Evolutionary conservation across 2,113 vertebrate species (phyloP), one percentile per base, ranked within the genome.

Genomic region (Peromyscus leucopus): DNA sequence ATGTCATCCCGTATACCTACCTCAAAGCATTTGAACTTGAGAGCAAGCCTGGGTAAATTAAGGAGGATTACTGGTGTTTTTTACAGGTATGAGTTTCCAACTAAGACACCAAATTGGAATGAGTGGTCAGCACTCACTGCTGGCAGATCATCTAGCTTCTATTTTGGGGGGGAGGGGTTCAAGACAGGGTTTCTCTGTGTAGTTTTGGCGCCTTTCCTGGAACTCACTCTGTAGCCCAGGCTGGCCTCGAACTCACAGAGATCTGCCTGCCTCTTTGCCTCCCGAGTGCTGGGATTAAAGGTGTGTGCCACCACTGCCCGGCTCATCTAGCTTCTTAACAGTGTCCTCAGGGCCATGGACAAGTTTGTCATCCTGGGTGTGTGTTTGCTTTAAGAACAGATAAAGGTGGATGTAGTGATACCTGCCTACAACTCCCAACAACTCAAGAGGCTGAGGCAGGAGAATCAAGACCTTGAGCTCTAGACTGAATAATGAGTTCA

Each of bases 1-100:
- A 24, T 7, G 19, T 31, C 42, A 1, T 0, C 4, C 3, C 26
- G 85, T 0, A 7, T 1, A 8, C 24, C 80, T 75, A 10, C 33
- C 74, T 79, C 42, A 8, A 42, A 2, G 42, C 15, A 42, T 2
- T 2, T 17, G 69, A 31, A 6, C 57, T 19, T 4, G 19, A 26
- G 21, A 13, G 74, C 31, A 33, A 82, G 76, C 10, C 36, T 2
- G 39, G 61, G 87, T 11, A 65, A 7, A 57, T 36, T 1, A 11
- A 71, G n/a, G 85, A 9, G 3, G 79, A 13, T 3, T 9, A 8
- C 36, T 31, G 1, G 2, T 59, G 57, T 1, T 86, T 5, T 59
- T 36, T 12, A 42, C 3, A 31, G 59, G n/a, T 42, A 12, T 8
- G 2, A 63, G 83, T 39, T 16, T 31, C 51, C 31, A 16, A 17